Evolutionary conservation across 2,113 vertebrate genomes (phyloP), one percentile per base, ranked within the genome.

Genomic region (Dromiciops gliroides): DNA sequence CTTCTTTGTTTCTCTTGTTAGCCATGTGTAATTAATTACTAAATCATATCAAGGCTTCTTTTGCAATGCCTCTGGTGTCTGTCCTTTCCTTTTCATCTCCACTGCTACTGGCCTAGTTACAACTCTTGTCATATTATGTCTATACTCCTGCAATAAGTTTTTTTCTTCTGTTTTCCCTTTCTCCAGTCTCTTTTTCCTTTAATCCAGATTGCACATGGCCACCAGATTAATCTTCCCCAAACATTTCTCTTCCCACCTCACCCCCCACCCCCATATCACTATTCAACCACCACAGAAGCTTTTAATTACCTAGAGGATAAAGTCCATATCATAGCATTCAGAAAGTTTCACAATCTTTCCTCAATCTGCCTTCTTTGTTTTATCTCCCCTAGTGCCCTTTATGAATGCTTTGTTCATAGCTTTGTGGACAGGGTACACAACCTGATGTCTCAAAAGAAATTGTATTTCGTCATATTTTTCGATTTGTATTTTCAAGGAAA

Each of bases 1-100:
- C 60, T 16, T 1, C 0, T 4, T 31, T 48, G 10, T 0, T 6
- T 52, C 4, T 44, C n/a, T 37, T 4, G 1, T 56, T 14, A 6
- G 6, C 44, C 67, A 83, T 83, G 67, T 23, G 28, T 14, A n/a
- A 31, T 49, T 19, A 1, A 16, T 16, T 0, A 31, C 48, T 26
- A 11, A 44, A 89, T n/a, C 51, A n/a, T 16, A 10, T 24, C 51
- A 48, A 24, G 28, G 1, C 52, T 51, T 91, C 52, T 60, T 31
- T 89, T 50, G 10, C 56, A 11, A 26, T 50, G 12, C 2, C 31
- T 37, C 89, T 48, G 51, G 26, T 0, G 24, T 50, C 50, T 83
- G 28, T 31, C 9, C 12, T 23, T 94, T 49, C 16, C 9, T 3
- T 92, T 83, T 92, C 67, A 48, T 93, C 88, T 93, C 91, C 24